These are phyloP conservation scores for Otus sunia DNA, from an alignment of 2,113 vertebrate species.

Conservation along the genomic window DNA sequence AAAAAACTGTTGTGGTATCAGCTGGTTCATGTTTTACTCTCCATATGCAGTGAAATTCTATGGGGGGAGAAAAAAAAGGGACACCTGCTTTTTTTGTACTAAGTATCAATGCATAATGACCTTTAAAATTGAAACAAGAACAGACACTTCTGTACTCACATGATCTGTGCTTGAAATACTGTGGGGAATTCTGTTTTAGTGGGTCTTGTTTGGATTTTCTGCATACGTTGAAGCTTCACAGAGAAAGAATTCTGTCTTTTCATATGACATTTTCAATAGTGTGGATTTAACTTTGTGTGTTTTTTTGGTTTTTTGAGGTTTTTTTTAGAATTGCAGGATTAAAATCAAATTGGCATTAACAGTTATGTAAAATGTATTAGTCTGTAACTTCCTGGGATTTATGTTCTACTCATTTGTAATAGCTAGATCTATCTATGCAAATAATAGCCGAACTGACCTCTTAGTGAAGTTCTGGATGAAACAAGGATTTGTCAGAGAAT, in stretches of 20 bases:
- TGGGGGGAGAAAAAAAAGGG: neutral
- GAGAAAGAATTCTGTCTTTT: neutral
- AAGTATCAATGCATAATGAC: neutral
- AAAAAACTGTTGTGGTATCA: rapidly evolving
- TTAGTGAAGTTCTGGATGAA: slow-evolving; percentile 21
- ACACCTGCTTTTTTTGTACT: neutral
- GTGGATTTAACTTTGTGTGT: neutral
- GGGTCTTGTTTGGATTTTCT: neutral
- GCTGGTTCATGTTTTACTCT: neutral
- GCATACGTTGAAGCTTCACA: neutral
- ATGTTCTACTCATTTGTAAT: slow-evolving; percentile 32
- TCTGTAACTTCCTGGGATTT: slow-evolving; percentile 81
- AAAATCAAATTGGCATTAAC: slow-evolving; percentile 76
- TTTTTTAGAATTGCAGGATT: slow-evolving; percentile 66
- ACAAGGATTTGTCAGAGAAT: slow-evolving; percentile 44
- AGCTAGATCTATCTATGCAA: slow-evolving; percentile 16
- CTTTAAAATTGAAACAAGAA: neutral
- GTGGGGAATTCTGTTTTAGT: neutral
- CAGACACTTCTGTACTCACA: neutral
- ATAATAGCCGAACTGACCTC: slow-evolving; percentile 18
- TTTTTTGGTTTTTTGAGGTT: no score
- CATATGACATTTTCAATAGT: neutral
- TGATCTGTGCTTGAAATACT: neutral
- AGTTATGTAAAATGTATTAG: slow-evolving; percentile 80
- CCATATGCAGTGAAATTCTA: neutral